Evolutionary conservation across 2,888 invertebrate genomes (phyloP), one percentile per base, ranked within the genome.

Genomic region (Scaptodrosophila latifasciaeformis): DNA sequence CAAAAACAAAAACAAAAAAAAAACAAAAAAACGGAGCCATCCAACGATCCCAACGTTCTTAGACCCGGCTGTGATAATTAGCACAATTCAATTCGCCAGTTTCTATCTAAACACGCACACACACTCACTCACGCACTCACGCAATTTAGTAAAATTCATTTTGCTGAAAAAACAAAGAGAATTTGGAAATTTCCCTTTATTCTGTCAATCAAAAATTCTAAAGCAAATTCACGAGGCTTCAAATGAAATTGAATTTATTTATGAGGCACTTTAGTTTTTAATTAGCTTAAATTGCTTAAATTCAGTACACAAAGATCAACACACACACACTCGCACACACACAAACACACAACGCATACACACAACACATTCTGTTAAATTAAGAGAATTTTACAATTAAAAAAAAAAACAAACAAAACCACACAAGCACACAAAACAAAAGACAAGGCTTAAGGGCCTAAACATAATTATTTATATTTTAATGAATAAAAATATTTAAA

Each of bases 61-160:
- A 82, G 74, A 83, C 86, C 86, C 86, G 85, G 85, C 86, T 86
- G 86, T 86, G 86, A 86, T 86, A 86, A 82, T 83, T 83, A 82
- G 83, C 74, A 67, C 70, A 82, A 81, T 75, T 78, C 64, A 58
- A n/a, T n/a, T n/a, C n/a, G n/a, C n/a, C n/a, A n/a, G n/a, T n/a
- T n/a, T n/a, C n/a, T n/a, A n/a, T n/a, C n/a, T n/a, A n/a, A n/a
- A n/a, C n/a, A n/a, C n/a, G n/a, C n/a, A n/a, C n/a, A n/a, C n/a
- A n/a, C n/a, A n/a, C n/a, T n/a, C n/a, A n/a, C n/a, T n/a, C n/a
- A n/a, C n/a, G n/a, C n/a, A n/a, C n/a, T n/a, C n/a, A n/a, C 27
- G 27, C 5, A 27, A 27, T 27, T 27, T 9, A 27, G 27, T 9
- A 27, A 27, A 27, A 27, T n/a, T n/a, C n/a, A n/a, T n/a, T n/a